phyloP scores from a whole-genome alignment of 2,797 vertebrate species.

The Catharus ustulatus region DNA sequence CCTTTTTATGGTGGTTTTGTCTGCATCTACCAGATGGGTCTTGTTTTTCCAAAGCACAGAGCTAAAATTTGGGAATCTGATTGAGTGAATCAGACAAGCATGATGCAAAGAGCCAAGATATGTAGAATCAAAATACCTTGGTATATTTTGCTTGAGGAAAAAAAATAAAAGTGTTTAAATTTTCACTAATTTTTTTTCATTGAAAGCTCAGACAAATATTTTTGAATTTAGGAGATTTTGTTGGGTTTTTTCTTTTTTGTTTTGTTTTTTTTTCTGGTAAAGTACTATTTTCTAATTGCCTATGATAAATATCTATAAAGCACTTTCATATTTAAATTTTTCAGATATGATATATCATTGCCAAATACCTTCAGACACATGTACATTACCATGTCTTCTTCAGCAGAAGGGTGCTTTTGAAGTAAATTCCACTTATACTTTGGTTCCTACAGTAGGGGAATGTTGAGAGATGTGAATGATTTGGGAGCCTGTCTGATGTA shows the following conservation, averaged over 20 bases:
- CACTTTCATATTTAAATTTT: background rate
- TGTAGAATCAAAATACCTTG: background rate
- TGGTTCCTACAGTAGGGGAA: background rate
- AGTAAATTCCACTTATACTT: background rate
- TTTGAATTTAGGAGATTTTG: background rate
- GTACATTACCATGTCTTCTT: background rate
- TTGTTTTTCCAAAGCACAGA: background rate
- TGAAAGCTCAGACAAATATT: background rate
- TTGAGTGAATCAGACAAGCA: background rate
- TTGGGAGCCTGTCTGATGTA: background rate
- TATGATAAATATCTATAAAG: background rate
- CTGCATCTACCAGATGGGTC: background rate
- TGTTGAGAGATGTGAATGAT: background rate
- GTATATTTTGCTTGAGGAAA: background rate
- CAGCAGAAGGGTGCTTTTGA: background rate
- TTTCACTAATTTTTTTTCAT: background rate
- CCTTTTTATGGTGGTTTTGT: background rate
- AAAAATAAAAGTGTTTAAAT: background rate
- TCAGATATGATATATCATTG: background rate
- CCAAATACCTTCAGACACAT: rapidly evolving
- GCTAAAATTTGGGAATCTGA: background rate
- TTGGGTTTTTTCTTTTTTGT: background rate
- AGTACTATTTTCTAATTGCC: background rate
- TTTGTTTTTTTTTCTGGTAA: background rate
- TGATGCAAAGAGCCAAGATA: background rate